Percentiles rank a stretch among this genome's conserved stretches.
These are phyloP conservation scores for Myrmophylax atrothorax DNA, from an alignment of 2,113 vertebrate species.

Conservation along the genomic window DNA sequence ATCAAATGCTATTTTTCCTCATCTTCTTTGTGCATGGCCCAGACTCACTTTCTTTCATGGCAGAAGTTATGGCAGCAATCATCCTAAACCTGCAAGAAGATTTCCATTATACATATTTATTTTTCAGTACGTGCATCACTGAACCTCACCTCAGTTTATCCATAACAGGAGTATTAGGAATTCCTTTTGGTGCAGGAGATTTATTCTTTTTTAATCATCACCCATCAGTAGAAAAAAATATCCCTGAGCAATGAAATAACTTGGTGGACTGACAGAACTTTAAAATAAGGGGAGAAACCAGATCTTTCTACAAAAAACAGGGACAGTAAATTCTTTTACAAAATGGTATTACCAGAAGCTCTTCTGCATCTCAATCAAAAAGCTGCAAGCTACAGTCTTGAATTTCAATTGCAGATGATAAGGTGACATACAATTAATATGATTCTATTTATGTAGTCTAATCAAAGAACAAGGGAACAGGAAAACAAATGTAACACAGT, in stretches of 20 bases:
- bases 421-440: constrained; percentile 15
- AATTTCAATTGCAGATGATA: constrained; percentile 9
- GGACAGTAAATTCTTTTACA: neutral
- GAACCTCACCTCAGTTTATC: neutral
- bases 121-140: neutral
- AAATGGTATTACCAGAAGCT: neutral
- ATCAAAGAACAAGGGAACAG: neutral
- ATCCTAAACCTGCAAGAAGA: neutral
- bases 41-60: neutral
- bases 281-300: fast-evolving
- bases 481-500: neutral
- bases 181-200: neutral
- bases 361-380: constrained; percentile 19
- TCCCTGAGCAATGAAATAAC: neutral
- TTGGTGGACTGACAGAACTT: neutral
- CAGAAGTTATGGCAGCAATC: neutral
- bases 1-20: neutral
- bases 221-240: neutral
- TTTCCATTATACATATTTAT: neutral
- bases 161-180: neutral
- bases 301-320: neutral
- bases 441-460: constrained; percentile 21
- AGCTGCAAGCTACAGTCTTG: neutral
- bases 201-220: neutral
- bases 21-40: neutral